A percentile compares a stretch with the other conserved stretches of the same genome.
These are phyloP conservation scores for Heliconius nattereri DNA, from an alignment of 1,140 invertebrate genomes.

Conservation along the genomic window DNA sequence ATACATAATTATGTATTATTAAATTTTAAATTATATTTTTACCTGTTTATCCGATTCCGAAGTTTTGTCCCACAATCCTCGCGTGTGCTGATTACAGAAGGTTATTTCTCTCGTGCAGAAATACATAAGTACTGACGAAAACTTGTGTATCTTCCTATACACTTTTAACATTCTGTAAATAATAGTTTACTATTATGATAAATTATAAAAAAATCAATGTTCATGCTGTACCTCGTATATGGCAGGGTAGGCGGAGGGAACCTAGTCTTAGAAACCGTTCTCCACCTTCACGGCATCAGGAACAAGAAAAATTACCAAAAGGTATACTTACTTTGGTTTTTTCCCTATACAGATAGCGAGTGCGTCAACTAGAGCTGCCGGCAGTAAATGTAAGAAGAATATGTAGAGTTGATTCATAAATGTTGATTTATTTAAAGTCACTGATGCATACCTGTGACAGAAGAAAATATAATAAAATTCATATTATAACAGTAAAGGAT, in stretches of 20 bases:
- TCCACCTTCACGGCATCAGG: background rate
- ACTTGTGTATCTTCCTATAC: slow-evolving; percentile 89
- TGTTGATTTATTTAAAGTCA: slow-evolving; percentile 77
- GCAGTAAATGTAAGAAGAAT: slow-evolving; percentile 84
- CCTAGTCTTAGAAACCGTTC: too few relatives aligned
- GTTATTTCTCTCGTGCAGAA: slow-evolving; percentile 88
- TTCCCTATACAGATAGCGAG: slow-evolving; percentile 83
- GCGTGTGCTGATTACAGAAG: slow-evolving; percentile 85
- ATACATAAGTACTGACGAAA: slow-evolving; percentile 85
- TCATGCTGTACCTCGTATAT: too few relatives aligned
- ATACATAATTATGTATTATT: background rate
- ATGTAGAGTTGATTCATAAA: slow-evolving; percentile 78
- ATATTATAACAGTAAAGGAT: too few relatives aligned
- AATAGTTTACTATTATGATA: background rate
- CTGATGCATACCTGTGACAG: slow-evolving; percentile 76
- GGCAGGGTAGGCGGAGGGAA: too few relatives aligned
- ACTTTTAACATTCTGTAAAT: slow-evolving; percentile 83
- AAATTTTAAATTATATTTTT: background rate
- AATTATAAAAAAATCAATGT: too few relatives aligned
- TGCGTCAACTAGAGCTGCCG: slow-evolving; percentile 86
- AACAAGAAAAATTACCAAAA: background rate
- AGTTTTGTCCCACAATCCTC: slow-evolving; percentile 56
- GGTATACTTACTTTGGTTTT: slow-evolving; percentile 83
- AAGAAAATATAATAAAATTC: background rate
- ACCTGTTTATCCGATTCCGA: slow-evolving; percentile 55